These are phyloP conservation scores for Alentia gelatinosa DNA, from an alignment of 2,888 invertebrate species.

Conservation along the genomic window DNA sequence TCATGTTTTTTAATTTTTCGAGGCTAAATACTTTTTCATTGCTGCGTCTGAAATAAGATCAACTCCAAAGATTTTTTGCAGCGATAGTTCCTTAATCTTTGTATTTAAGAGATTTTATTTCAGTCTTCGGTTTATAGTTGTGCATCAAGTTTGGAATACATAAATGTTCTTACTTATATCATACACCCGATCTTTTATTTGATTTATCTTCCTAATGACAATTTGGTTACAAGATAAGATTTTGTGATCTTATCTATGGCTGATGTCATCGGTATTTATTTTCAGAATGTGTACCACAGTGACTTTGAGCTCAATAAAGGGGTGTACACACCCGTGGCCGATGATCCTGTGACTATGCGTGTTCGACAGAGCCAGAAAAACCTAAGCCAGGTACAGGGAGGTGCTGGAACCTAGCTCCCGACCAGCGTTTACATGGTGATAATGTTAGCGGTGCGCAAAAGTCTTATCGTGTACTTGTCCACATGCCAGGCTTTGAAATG, in stretches of 20 bases:
- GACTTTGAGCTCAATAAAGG: conserved; percentile 98
- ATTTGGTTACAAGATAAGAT: too few relatives aligned
- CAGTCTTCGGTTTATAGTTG: not conserved
- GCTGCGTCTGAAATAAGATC: too few relatives aligned
- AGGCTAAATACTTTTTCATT: too few relatives aligned
- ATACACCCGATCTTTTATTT: too few relatives aligned
- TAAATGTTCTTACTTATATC: too few relatives aligned
- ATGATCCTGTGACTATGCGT: conserved; percentile 95
- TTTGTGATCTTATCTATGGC: too few relatives aligned
- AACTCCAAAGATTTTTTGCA: too few relatives aligned
- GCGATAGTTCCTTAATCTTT: too few relatives aligned
- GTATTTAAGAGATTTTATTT: not conserved
- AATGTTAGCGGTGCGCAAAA: not conserved
- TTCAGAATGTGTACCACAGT: conserved; percentile 88
- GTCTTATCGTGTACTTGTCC: not conserved
- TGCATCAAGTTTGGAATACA: too few relatives aligned
- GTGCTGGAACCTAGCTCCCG: not conserved
- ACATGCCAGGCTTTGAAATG: not conserved
- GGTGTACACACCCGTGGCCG: conserved; percentile 85
- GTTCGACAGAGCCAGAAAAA: conserved; percentile 93
- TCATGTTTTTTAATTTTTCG: too few relatives aligned
- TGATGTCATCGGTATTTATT: too few relatives aligned
- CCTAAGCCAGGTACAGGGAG: conserved; percentile 84
- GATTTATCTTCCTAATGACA: too few relatives aligned
- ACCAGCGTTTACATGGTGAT: not conserved